These are phyloP conservation scores for Rhizomys pruinosus DNA, from an alignment of 2,113 vertebrate species.

Conservation along the genomic window DNA sequence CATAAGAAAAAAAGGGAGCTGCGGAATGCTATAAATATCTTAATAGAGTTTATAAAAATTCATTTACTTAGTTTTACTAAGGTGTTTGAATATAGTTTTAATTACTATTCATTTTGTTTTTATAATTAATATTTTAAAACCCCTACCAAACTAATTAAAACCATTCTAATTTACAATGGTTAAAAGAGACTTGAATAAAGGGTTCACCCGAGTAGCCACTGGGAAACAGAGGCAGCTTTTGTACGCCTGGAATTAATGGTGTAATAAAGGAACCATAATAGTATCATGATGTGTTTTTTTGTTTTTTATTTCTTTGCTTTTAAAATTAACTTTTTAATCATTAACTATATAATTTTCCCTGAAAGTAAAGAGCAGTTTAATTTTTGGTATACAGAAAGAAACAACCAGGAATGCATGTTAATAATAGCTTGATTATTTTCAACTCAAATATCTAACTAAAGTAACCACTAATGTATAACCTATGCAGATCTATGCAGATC, in stretches of 20 bases:
- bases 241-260: not conserved
- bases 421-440: slow-evolving; percentile 76
- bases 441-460: slow-evolving; percentile 64
- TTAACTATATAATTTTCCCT: not conserved
- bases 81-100: not conserved
- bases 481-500: slow-evolving; percentile 76
- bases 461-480: slow-evolving; percentile 69
- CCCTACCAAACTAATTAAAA: not conserved
- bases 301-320: not conserved
- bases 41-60: not conserved
- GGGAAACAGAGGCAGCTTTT: not conserved
- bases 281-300: not conserved
- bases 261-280: not conserved
- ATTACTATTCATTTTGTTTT: slow-evolving; percentile 44
- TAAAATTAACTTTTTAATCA: not conserved
- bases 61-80: not conserved
- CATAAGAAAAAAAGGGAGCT: not conserved
- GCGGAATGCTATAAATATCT: not conserved
- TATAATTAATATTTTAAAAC: not conserved
- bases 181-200: not conserved
- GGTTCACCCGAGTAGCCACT: not conserved
- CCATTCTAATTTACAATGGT: not conserved
- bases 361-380: slow-evolving; percentile 20
- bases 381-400: slow-evolving; percentile 44
- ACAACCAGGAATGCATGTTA: slow-evolving; percentile 54